Evolutionary conservation across 1,140 invertebrate species (phyloP).

Genomic region (Neodiprion pinetum): DNA sequence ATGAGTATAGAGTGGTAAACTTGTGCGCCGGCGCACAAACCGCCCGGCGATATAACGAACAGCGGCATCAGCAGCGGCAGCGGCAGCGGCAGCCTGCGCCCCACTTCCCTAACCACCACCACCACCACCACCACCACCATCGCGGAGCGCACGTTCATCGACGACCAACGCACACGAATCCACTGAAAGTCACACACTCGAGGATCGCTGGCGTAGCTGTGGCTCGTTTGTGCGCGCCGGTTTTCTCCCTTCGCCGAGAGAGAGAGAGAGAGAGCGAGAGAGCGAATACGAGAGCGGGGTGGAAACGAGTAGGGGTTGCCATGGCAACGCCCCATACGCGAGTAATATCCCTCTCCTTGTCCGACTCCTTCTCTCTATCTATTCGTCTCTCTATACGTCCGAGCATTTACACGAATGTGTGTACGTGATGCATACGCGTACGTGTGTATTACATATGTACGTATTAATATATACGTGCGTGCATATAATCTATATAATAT

Average conservation of each 20-base stretch:
- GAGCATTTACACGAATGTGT: not conserved
- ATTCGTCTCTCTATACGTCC: conserved; percentile 16
- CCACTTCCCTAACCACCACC: not conserved
- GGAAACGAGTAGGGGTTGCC: conserved; percentile 53
- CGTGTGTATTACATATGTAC: too few relatives aligned
- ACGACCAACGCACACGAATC: not conserved
- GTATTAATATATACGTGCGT: too few relatives aligned
- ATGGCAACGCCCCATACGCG: conserved; percentile 60
- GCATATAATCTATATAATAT: too few relatives aligned
- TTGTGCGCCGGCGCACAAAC: not conserved
- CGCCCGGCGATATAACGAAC: not conserved
- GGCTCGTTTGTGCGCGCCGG: conserved; percentile 8
- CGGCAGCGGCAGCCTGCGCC: too few relatives aligned
- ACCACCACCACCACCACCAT: conserved; percentile 19
- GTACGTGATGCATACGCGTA: not conserved
- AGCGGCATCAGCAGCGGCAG: too few relatives aligned
- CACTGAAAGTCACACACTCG: too few relatives aligned
- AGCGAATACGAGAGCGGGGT: conserved; percentile 37
- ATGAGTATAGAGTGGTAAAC: too few relatives aligned
- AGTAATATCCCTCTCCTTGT: conserved; percentile 47
- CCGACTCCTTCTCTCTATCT: conserved; percentile 28
- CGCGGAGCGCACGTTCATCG: not conserved
- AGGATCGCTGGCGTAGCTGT: too few relatives aligned
- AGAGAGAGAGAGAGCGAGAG: not conserved
- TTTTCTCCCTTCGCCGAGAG: conserved; percentile 31